phyloP scores from a whole-genome alignment of 2,113 vertebrate genomes.

The Plecotus auritus region DNA sequence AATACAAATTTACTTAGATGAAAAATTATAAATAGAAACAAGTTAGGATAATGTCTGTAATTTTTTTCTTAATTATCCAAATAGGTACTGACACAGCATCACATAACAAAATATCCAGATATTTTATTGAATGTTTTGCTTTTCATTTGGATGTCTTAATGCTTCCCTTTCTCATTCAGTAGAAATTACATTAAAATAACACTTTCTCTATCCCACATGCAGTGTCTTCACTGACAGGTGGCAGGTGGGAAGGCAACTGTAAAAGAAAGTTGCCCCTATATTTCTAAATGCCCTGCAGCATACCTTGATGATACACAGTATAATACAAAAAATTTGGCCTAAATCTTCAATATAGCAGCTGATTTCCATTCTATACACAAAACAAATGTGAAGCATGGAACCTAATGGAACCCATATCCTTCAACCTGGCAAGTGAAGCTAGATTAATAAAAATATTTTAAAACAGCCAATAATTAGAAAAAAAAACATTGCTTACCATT shows the following conservation, averaged over 20 bases:
- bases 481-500: slow-evolving; percentile 80
- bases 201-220: neutral
- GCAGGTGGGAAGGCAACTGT: slow-evolving; percentile 55
- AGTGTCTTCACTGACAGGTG: slow-evolving; percentile 64
- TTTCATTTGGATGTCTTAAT: neutral
- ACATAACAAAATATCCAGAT: neutral
- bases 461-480: slow-evolving; percentile 82
- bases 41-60: neutral
- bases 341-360: slow-evolving; percentile 55
- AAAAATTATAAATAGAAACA: slow-evolving; percentile 14
- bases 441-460: slow-evolving; percentile 82
- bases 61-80: neutral
- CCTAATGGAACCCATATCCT: slow-evolving; percentile 35
- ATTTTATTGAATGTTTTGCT: slow-evolving; percentile 6
- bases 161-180: neutral
- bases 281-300: slow-evolving; percentile 41
- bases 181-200: slow-evolving; percentile 32
- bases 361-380: slow-evolving; percentile 21
- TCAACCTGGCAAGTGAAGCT: slow-evolving; percentile 74
- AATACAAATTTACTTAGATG: neutral
- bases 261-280: slow-evolving; percentile 14
- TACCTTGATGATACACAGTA: slow-evolving; percentile 21
- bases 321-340: slow-evolving; percentile 19
- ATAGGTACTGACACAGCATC: neutral
- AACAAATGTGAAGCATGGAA: slow-evolving; percentile 41